Base-by-base conservation (phyloP, 1,140 invertebrate species). In the Popillia japonica region DNA sequence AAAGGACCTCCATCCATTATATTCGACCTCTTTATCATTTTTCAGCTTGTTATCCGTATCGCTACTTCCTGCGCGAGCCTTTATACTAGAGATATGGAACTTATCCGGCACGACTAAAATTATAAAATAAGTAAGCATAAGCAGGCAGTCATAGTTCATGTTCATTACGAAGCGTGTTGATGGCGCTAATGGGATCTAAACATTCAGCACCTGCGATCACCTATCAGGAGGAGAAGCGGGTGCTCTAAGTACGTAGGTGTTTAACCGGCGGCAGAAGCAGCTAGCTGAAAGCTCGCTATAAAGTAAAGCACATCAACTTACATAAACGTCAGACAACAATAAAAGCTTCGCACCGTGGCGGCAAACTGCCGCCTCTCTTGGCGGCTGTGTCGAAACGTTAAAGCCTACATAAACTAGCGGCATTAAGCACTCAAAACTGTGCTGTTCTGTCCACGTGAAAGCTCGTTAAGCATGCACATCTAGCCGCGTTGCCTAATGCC, bases 101-200 rank as follows among this genome's bases (percentile, higher is more conserved):
- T 48, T 48, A 48, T 48, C 44, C 44, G 11, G 44, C 11, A 48
- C 61, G 61, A 64, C 61, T 27, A 27, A 64, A 64, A 64, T 64
- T 64, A 64, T 64, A 64, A 64, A 64, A 64, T 27, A 64, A 64
- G 61, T 27, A 27, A 64, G 61, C 23, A 64, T 27, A 64, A 27
- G 61, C 61, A 64, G 61, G 61, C 72, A 73, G 72, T 73, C 72
- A 41, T 73, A 79, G 79, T 79, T 79, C 79, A 79, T 75, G 79
- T 77, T 79, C 48, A 73, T 76, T 48, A 73, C 48, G 40, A 76
- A 68, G 42, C 42, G 64, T 48, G 72, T 79, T 78, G 81, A 82
- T 83, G 82, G 82, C 78, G 82, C 78, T 83, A 83, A 83, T 83
- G 82, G 82, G 80, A 83, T 83, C 81, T 80, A 82, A 83, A 83